Evolutionary conservation across 2,797 vertebrate species (phyloP).

Genomic region (Masticophis lateralis): DNA sequence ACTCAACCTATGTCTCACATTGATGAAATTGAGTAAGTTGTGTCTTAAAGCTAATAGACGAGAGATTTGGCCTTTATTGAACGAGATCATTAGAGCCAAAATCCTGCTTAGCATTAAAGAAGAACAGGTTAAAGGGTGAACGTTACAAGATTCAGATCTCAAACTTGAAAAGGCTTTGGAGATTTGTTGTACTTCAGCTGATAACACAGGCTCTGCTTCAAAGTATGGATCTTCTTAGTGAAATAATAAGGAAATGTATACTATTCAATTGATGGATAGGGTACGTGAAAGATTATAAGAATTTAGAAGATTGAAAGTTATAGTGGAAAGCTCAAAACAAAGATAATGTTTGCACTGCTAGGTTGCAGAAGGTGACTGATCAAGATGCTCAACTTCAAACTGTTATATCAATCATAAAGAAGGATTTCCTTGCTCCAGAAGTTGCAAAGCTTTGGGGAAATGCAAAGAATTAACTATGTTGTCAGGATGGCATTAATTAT

Average conservation of each 20-base stretch:
- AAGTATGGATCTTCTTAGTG: not conserved
- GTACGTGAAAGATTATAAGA: not conserved
- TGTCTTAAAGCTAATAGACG: not conserved
- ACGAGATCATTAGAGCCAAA: not conserved
- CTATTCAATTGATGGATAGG: not conserved
- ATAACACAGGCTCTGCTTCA: not conserved
- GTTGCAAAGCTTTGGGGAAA: not conserved
- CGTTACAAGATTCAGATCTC: not conserved
- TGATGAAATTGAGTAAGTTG: not conserved
- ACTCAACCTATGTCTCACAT: not conserved
- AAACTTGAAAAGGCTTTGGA: not conserved
- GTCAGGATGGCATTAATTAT: not conserved
- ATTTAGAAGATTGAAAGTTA: not conserved
- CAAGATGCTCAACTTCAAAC: not conserved
- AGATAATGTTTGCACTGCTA: not conserved
- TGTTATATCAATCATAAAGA: not conserved
- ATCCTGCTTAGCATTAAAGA: not conserved
- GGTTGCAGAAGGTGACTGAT: not conserved
- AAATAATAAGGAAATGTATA: not conserved
- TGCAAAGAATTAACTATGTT: not conserved
- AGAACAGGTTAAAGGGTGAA: not conserved
- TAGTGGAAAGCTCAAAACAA: not conserved
- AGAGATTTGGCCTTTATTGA: not conserved
- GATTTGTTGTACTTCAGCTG: not conserved
- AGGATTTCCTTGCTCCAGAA: not conserved